These are phyloP conservation scores for Sarcophilus harrisii DNA, from an alignment of 2,797 vertebrate species.

Conservation along the genomic window DNA sequence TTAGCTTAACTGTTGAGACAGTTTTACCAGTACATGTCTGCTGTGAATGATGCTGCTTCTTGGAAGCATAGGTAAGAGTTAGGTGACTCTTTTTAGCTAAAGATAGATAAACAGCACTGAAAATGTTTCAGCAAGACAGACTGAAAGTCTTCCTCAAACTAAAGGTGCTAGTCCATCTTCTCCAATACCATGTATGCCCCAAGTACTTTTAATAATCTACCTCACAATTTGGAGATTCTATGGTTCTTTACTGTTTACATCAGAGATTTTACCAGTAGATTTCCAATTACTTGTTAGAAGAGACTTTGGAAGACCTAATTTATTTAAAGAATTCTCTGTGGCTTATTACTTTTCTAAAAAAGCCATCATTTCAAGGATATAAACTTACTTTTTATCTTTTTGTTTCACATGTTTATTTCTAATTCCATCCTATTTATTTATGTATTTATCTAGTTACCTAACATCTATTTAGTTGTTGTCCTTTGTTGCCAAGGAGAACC, in stretches of 20 bases:
- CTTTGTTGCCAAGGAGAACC: too few relatives aligned
- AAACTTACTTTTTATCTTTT: too few relatives aligned
- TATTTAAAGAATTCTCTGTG: neutral
- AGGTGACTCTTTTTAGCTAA: neutral
- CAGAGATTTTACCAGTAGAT: neutral
- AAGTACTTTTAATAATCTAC: neutral
- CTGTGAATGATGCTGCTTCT: neutral
- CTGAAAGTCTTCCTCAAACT: neutral
- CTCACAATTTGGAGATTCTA: neutral
- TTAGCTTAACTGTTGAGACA: neutral
- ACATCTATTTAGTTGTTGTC: too few relatives aligned
- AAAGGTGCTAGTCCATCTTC: neutral
- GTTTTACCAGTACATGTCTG: neutral
- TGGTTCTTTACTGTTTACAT: neutral
- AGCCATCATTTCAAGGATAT: too few relatives aligned
- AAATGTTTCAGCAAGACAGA: neutral
- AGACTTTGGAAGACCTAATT: neutral
- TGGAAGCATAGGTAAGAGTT: neutral
- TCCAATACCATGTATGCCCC: neutral
- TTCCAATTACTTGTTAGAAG: neutral
- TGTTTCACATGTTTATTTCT: neutral
- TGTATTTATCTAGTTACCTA: too few relatives aligned
- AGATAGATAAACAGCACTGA: neutral
- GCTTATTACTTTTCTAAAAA: neutral
- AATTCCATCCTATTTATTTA: neutral